Percentiles rank a stretch among this genome's conserved stretches.
phyloP scores from a whole-genome alignment of 2,888 invertebrate genomes.

The Andricus quercusramuli region DNA sequence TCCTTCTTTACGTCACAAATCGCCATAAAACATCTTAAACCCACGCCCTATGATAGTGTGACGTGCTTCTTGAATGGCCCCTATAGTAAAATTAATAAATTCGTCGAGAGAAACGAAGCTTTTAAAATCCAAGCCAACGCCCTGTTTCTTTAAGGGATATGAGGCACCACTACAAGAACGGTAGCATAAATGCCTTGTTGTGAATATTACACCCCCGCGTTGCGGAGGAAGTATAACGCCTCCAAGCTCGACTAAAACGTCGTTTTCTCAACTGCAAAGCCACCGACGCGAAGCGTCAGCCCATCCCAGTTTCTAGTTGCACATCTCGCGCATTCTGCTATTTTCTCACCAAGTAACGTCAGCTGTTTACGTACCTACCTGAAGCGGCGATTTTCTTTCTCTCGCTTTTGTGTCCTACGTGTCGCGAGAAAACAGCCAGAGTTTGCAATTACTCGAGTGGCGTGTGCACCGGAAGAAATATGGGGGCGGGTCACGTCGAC shows the following conservation, averaged over 20 bases:
- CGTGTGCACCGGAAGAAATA: conserved; percentile 29
- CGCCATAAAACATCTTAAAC: too few relatives aligned
- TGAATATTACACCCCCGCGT: conserved; percentile 8
- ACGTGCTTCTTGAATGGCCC: too few relatives aligned
- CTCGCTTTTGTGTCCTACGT: conserved; percentile 12
- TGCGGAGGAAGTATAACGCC: conserved; percentile 11
- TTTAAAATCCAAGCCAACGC: not conserved
- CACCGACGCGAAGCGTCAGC: conserved; percentile 11
- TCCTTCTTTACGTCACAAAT: too few relatives aligned
- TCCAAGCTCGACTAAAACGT: conserved; percentile 25
- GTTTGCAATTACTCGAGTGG: conserved; percentile 41
- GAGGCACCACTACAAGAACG: not conserved
- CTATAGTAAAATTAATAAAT: not conserved
- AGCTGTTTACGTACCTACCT: conserved; percentile 22
- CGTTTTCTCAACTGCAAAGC: conserved; percentile 25
- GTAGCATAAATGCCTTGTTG: not conserved
- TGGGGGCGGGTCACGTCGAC: conserved; percentile 2
- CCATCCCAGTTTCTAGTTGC: conserved; percentile 15
- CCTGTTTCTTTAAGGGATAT: not conserved
- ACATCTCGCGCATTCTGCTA: conserved; percentile 1
- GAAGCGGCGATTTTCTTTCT: conserved; percentile 23
- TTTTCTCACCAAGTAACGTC: conserved; percentile 32
- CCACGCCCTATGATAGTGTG: too few relatives aligned
- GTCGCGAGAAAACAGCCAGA: conserved; percentile 33
- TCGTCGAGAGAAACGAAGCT: not conserved